Evolutionary conservation across 37 sponge, comb jelly and placozoan species (phyloP).

Genomic region (Oopsacas minuta): DNA sequence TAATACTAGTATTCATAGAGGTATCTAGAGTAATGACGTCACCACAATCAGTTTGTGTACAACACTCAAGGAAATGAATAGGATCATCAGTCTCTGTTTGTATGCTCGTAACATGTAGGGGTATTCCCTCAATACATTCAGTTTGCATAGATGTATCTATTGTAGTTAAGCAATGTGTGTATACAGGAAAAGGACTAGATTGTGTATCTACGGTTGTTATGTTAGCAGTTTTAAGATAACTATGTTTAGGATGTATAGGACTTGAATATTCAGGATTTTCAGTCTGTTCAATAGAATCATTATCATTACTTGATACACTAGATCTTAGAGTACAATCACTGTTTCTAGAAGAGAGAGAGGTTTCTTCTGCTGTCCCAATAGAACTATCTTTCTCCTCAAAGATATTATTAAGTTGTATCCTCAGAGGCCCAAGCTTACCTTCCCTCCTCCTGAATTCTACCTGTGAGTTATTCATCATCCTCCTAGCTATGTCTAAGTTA

Average conservation of each 20-base stretch:
- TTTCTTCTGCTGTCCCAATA: neutral
- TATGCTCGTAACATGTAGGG: neutral
- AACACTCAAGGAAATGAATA: neutral
- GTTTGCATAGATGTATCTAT: neutral
- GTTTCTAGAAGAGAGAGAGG: neutral
- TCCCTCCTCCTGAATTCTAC: neutral
- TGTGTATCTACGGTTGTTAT: neutral
- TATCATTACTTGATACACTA: too few species aligned
- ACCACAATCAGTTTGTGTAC: neutral
- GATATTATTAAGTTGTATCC: neutral
- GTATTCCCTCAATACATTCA: neutral
- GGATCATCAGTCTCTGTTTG: neutral
- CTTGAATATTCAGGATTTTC: too few species aligned
- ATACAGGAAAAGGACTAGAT: neutral
- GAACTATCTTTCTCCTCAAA: neutral
- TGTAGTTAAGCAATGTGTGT: neutral
- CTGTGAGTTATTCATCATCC: neutral
- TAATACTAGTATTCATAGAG: too few species aligned
- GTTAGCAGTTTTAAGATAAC: too few species aligned
- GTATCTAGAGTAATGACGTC: neutral
- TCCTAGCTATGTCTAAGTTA: neutral
- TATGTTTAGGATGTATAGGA: too few species aligned
- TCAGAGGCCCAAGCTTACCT: neutral
- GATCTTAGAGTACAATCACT: neutral
- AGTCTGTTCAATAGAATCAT: too few species aligned